Evolutionary conservation across 2,797 vertebrate species (phyloP), one percentile per base, ranked within the genome.

Genomic region (Scolopax rusticola): DNA sequence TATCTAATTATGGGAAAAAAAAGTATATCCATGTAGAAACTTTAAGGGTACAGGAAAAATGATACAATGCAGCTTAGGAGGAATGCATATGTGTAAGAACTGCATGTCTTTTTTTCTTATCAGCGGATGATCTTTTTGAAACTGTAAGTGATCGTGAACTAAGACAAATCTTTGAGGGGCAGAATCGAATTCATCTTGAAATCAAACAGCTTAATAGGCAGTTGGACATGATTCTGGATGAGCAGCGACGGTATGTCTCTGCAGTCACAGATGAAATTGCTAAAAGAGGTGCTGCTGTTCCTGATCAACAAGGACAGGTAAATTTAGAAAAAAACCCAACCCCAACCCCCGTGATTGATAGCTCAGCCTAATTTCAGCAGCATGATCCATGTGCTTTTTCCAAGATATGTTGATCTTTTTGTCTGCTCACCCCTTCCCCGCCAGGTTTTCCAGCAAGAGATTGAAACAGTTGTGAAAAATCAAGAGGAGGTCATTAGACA

Each of bases 111-210:
- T 54, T 67, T 80, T 45, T 81, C 88, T 71, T 54, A 30, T 6
- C 89, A 99, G 99, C 99, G 1, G 99, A 99, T 43, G 99, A 99
- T 82, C 43, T 98, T 86, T 99, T 98, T 60, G 99, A 99, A 97
- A 99, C 94, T 3, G 98, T 99, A 47, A 99, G 98, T 19, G 99
- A 99, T 83, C 98, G 99, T 17, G 99, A 99, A 87, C 98, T 99
- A 93, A 98, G 99, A 80, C 99, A 99, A 93, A 98, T 99, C 91
- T 99, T 99, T 77, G 99, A 99, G 96, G 99, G 99, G 59, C 99
- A 99, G 97, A 99, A 99, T 96, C 98, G 98, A 61, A 99, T 99
- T 96, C 99, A 99, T 73, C 98, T 99, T 84, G 99, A 99, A 97
- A 99, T 99, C 97, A 99, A 99, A 89, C 99, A 99, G 96, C 98